Conservation (phyloP, 2,797 vertebrate species). For the Cossypha caffra region DNA sequence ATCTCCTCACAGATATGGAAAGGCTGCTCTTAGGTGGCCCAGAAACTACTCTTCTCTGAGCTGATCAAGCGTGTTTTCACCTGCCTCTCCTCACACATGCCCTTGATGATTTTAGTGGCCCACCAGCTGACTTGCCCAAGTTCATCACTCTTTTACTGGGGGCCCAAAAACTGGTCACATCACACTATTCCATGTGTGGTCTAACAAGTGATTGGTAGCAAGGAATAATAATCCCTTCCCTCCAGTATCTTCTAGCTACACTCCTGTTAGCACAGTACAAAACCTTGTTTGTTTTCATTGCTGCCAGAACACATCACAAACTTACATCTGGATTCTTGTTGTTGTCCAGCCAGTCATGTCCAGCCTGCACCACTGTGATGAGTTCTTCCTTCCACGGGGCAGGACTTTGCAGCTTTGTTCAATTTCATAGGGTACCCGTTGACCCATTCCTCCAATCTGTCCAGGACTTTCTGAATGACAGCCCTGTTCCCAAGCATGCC, state of each 20-base stretch:
- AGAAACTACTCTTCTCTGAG: neutral
- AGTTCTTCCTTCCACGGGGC: neutral
- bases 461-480: neutral
- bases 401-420: neutral
- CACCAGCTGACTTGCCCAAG: neutral
- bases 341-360: neutral
- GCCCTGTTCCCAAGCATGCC: too few species aligned
- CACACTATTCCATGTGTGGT: neutral
- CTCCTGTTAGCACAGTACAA: neutral
- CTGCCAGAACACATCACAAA: neutral
- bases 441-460: neutral
- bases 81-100: neutral
- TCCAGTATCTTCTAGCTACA: neutral
- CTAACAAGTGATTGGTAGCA: neutral
- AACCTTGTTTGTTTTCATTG: neutral
- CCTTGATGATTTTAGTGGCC: neutral
- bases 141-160: neutral
- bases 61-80: neutral
- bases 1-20: neutral
- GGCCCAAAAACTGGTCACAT: neutral
- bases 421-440: rapidly evolving
- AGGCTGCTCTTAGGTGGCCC: neutral
- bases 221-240: neutral
- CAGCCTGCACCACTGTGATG: neutral
- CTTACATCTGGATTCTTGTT: neutral